These are phyloP conservation scores for Peribatodes rhomboidaria DNA, from an alignment of 2,888 invertebrate genomes.

Conservation along the genomic window DNA sequence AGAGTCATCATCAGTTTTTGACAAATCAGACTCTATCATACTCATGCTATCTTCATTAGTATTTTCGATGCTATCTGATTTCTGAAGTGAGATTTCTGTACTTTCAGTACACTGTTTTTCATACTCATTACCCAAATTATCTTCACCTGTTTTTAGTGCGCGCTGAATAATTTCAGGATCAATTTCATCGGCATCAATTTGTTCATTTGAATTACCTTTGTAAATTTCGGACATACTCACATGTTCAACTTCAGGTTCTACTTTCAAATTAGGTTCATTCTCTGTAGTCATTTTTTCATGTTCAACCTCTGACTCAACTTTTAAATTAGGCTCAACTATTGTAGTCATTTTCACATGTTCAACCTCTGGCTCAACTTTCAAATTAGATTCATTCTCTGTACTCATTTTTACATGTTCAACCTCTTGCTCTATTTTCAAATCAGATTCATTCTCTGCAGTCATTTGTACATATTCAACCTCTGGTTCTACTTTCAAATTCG, in stretches of 20 bases:
- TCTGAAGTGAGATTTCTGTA: constrained; percentile 24
- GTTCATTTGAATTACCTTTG: not conserved
- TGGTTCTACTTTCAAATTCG: not conserved
- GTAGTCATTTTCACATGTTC: constrained; percentile 19
- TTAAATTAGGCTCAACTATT: constrained; percentile 10
- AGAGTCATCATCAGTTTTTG: constrained; percentile 44
- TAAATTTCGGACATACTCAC: not conserved
- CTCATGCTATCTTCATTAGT: constrained; percentile 41
- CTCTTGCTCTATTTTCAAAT: not conserved
- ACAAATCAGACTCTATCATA: constrained; percentile 41
- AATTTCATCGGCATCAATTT: not conserved
- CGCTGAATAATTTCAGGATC: constrained; percentile 3
- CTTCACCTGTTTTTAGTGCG: not conserved
- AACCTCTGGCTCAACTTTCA: constrained; percentile 19
- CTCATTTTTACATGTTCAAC: not conserved
- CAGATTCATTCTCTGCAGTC: constrained; percentile 18
- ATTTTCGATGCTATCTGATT: constrained; percentile 40
- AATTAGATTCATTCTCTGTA: constrained; percentile 7
- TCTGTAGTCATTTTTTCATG: constrained; percentile 21
- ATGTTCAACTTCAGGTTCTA: not conserved
- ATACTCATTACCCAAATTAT: not conserved
- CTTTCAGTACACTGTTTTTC: constrained; percentile 24
- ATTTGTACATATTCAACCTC: constrained; percentile 25
- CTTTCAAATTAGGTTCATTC: constrained; percentile 15
- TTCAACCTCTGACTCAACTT: constrained; percentile 21